Evolutionary conservation across 2,113 vertebrate species (phyloP).

Genomic region (Syngnathus floridae): DNA sequence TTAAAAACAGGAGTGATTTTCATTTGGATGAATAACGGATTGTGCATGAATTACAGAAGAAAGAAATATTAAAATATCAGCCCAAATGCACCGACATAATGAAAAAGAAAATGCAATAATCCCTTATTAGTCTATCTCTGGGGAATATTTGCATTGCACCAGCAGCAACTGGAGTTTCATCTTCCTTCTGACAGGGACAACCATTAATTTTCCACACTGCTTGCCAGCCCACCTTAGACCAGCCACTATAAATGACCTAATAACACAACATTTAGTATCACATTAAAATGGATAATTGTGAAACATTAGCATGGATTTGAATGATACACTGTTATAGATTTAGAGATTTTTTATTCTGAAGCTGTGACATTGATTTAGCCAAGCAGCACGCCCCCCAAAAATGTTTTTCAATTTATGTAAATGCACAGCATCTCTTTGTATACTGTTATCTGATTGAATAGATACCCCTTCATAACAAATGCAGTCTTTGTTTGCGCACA

Average conservation of each 20-base stretch:
- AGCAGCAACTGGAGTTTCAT: background rate
- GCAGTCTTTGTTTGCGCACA: conserved; percentile 46
- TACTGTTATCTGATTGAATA: conserved; percentile 38
- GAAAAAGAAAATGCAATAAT: background rate
- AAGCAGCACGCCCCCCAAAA: background rate
- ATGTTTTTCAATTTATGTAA: background rate
- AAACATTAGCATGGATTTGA: background rate
- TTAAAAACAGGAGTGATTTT: background rate
- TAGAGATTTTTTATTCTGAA: background rate
- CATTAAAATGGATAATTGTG: background rate
- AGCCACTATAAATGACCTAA: background rate
- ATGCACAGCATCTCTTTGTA: conserved; percentile 16
- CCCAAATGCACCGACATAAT: background rate
- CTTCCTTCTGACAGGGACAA: background rate
- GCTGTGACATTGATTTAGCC: background rate
- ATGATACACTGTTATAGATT: background rate
- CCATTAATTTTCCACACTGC: background rate
- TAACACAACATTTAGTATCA: background rate
- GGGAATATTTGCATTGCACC: background rate
- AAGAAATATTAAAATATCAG: background rate
- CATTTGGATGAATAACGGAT: background rate
- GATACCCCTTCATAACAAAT: conserved; percentile 15
- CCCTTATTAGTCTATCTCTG: background rate
- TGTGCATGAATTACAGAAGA: background rate
- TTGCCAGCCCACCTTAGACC: background rate